phyloP scores from a whole-genome alignment of 92 coral and sea anemone genomes.

The Paramuricea clavata region DNA sequence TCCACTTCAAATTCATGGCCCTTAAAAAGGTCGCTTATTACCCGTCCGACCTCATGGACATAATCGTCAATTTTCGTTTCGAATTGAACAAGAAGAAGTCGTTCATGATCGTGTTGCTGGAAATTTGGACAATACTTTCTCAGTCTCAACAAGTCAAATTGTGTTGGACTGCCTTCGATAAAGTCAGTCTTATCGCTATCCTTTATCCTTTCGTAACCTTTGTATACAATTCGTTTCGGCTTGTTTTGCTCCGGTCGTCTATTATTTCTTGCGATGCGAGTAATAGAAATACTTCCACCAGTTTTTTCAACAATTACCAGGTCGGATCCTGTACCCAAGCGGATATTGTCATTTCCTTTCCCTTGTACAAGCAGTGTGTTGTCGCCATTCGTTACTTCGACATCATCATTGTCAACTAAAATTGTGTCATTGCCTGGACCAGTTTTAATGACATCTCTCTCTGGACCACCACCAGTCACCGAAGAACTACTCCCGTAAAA shows the following conservation, averaged over 20 bases:
- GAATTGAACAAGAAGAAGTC: conserved; percentile 35
- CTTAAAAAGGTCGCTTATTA: not conserved
- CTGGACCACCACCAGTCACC: conserved; percentile 69
- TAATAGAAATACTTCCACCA: conserved; percentile 47
- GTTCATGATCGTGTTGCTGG: not conserved
- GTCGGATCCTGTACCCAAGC: conserved; percentile 59
- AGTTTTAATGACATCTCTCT: conserved; percentile 58
- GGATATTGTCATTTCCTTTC: conserved; percentile 56
- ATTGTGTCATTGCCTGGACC: conserved; percentile 68
- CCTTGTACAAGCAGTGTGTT: conserved; percentile 61
- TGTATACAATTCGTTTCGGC: conserved; percentile 61
- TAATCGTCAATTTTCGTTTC: conserved; percentile 35
- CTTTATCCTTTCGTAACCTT: conserved; percentile 30
- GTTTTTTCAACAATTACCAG: conserved; percentile 51
- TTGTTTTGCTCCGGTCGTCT: conserved; percentile 4
- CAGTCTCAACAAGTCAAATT: conserved; percentile 57
- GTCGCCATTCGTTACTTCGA: conserved; percentile 50
- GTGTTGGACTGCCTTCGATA: conserved; percentile 52
- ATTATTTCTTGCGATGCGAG: not conserved
- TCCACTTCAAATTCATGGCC: not conserved
- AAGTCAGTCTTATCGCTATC: conserved; percentile 32
- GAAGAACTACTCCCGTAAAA: conserved; percentile 52
- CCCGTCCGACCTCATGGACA: not conserved
- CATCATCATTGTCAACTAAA: conserved; percentile 59
- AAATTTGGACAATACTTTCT: conserved; percentile 45